A percentile compares a stretch with the other conserved stretches of the same genome.
phyloP scores from a whole-genome alignment of 1,140 invertebrate genomes.

The Dreissena polymorpha region DNA sequence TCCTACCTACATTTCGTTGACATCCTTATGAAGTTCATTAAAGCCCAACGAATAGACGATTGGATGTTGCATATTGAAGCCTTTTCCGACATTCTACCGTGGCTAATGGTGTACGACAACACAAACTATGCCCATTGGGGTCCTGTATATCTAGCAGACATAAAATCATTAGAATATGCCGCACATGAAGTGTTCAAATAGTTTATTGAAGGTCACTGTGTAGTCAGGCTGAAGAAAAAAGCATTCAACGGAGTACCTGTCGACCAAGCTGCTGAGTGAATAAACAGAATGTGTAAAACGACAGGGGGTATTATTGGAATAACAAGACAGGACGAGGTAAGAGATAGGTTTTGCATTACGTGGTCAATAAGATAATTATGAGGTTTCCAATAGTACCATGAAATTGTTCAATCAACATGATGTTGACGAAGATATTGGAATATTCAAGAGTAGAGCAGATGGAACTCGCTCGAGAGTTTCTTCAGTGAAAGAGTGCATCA shows the following conservation, averaged over 20 bases:
- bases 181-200: conserved; percentile 33
- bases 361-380: not conserved
- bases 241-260: conserved; percentile 44
- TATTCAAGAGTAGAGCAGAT: not conserved
- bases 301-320: not conserved
- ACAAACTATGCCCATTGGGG: conserved; percentile 40
- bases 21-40: conserved; percentile 12
- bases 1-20: not conserved
- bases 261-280: conserved; percentile 51
- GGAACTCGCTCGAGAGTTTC: not conserved
- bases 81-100: conserved; percentile 28
- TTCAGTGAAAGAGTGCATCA: not conserved
- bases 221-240: conserved; percentile 32
- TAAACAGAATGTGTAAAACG: conserved; percentile 27
- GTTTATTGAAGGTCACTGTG: conserved; percentile 34
- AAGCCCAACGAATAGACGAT: conserved; percentile 21
- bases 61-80: conserved; percentile 27
- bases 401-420: not conserved
- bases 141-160: conserved; percentile 39
- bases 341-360: conserved; percentile 13
- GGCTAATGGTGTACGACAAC: conserved; percentile 29
- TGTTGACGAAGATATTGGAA: conserved; percentile 11
- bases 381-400: not conserved
- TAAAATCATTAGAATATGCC: conserved; percentile 25
- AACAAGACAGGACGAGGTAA: not conserved